These are phyloP conservation scores for Parazoanthus darwini DNA, from an alignment of 92 coral and sea anemone species.

Conservation along the genomic window DNA sequence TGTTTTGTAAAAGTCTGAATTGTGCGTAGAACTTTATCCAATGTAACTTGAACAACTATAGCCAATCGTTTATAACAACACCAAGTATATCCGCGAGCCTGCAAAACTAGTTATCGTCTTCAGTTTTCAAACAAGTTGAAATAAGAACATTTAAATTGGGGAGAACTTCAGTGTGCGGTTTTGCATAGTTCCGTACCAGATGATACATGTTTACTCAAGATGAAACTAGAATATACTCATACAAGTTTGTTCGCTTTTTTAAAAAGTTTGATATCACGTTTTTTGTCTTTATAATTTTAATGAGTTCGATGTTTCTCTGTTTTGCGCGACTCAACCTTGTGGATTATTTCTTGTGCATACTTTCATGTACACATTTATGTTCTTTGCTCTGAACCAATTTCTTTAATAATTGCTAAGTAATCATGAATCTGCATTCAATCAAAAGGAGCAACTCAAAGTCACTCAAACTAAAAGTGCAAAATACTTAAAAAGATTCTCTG, in stretches of 20 bases:
- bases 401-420: not conserved
- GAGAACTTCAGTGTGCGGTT: not conserved
- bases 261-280: too few species aligned
- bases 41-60: not conserved
- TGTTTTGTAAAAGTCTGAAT: not conserved
- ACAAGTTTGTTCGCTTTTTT: too few species aligned
- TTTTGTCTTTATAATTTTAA: not conserved
- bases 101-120: too few species aligned
- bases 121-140: not conserved
- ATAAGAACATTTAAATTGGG: not conserved
- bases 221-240: too few species aligned
- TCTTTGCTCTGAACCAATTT: not conserved
- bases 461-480: not conserved
- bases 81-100: not conserved
- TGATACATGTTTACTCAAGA: too few species aligned
- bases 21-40: not conserved
- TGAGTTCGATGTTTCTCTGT: not conserved
- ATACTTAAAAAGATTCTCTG: not conserved
- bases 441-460: not conserved
- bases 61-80: not conserved
- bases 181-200: not conserved
- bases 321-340: not conserved
- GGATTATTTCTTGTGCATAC: not conserved
- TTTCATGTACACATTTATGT: not conserved
- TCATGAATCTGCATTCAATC: not conserved